These are phyloP conservation scores for Drosophila falleni DNA, from an alignment of 2,888 invertebrate genomes.

Conservation along the genomic window DNA sequence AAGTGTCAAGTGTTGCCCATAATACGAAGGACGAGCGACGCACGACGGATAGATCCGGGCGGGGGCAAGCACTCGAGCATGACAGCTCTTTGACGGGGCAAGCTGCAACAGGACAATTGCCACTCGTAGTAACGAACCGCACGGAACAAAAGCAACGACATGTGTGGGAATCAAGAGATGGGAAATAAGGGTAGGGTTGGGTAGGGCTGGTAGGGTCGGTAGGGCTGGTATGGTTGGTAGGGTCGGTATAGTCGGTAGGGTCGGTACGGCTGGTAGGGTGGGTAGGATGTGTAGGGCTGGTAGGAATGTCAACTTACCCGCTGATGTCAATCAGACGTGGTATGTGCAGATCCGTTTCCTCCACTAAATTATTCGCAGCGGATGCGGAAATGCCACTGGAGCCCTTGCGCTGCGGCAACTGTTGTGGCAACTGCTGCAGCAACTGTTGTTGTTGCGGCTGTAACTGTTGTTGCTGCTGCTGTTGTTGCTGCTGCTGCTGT, in stretches of 20 bases:
- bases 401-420: slow-evolving; percentile 40
- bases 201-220: not conserved
- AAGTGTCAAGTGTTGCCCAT: slow-evolving; percentile 84
- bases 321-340: slow-evolving; percentile 88
- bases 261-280: not conserved
- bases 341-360: slow-evolving; percentile 89
- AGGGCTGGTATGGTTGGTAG: not conserved
- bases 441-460: too few relatives aligned
- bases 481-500: slow-evolving; percentile 39
- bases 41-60: slow-evolving; percentile 45
- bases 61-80: slow-evolving; percentile 65
- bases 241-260: not conserved
- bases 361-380: slow-evolving; percentile 68
- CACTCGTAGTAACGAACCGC: slow-evolving; percentile 80
- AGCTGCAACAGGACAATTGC: slow-evolving; percentile 67
- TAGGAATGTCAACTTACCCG: slow-evolving; percentile 86
- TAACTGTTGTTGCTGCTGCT: slow-evolving; percentile 41
- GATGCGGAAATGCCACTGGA: slow-evolving; percentile 55
- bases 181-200: not conserved
- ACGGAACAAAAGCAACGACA: slow-evolving; percentile 66
- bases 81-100: slow-evolving; percentile 80
- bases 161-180: not conserved
- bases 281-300: not conserved
- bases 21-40: slow-evolving; percentile 63
- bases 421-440: slow-evolving; percentile 49